Evolutionary conservation across 2,113 vertebrate species (phyloP), one percentile per base, ranked within the genome.

Genomic region (Seriola rivoliana): DNA sequence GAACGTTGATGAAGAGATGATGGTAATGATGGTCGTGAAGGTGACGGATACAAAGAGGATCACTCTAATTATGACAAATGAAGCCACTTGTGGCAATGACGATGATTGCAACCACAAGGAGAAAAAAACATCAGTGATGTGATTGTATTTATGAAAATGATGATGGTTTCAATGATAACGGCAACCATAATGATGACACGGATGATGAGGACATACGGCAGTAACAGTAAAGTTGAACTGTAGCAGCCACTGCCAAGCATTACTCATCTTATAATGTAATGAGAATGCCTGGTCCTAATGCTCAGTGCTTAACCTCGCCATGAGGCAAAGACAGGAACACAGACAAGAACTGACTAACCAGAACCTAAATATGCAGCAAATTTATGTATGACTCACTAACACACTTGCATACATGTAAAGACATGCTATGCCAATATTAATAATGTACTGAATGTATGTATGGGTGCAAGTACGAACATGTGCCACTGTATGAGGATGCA

Each of bases 241-340:
- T 44, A 55, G 80, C 69, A 66, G 77, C 32, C 71, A 60, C 60
- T 79, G 87, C 82, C 78, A 85, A 81, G 13, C 80, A 90, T 90
- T 82, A 85, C 76, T 91, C 90, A 91, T 77, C 75, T 40, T n/a
- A 23, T 87, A 90, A 87, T 90, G 78, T 85, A 86, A 91, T 93
- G 87, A 90, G 77, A 81, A 44, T 13, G 42, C 62, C 65, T 77
- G 73, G 64, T 69, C 88, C 36, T 84, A 89, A 83, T 71, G 78
- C 60, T 67, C n/a, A 21, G 81, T 42, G 55, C 76, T 86, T 89
- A 81, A 90, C 86, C 85, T 87, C 73, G 11, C 70, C 80, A 69
- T 57, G 71, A 81, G 82, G 78, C 82, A 91, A 87, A 78, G 82
- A 73, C 80, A 78, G 40, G 54, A 19, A 44, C 44, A 19, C 34